A percentile compares a stretch with the other conserved stretches of the same genome.
Conservation (phyloP, 2,888 invertebrate genomes). For the Pyrochroa serraticornis region DNA sequence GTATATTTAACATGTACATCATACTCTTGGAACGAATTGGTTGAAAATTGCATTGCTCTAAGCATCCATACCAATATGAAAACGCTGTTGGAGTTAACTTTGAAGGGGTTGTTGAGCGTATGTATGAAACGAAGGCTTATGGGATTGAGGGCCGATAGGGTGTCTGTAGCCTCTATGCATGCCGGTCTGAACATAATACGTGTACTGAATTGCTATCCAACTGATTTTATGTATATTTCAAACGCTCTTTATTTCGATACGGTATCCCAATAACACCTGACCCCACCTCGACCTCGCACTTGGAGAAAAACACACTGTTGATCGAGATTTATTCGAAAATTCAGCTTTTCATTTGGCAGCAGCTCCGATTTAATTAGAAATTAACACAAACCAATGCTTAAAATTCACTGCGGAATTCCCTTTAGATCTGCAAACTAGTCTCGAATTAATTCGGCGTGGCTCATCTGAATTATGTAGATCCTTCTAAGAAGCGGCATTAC, state of each 20-base stretch:
- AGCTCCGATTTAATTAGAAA: conserved; percentile 21
- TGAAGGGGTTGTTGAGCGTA: conserved; percentile 41
- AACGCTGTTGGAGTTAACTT: conserved; percentile 17
- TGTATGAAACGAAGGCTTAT: conserved; percentile 47
- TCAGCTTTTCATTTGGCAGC: neutral
- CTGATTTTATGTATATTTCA: neutral
- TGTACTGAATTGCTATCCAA: conserved; percentile 39
- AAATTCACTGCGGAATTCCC: conserved; percentile 42
- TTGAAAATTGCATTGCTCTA: neutral
- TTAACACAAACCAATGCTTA: conserved; percentile 31
- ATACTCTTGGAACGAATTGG: conserved; percentile 1
- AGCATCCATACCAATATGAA: conserved; percentile 2
- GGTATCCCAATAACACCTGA: too few species aligned
- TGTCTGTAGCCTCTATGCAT: conserved; percentile 44
- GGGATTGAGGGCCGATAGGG: conserved; percentile 48
- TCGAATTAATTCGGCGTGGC: conserved; percentile 39
- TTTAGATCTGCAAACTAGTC: conserved; percentile 38
- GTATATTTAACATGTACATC: neutral
- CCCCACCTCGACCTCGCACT: too few species aligned
- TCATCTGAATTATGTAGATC: conserved; percentile 30
- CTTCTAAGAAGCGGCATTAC: conserved; percentile 12
- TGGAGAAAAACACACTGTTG: too few species aligned
- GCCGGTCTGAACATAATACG: conserved; percentile 46
- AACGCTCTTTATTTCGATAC: neutral
- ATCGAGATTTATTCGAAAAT: too few species aligned